These are phyloP conservation scores for Gonocerus acuteangulatus DNA, from an alignment of 2,888 invertebrate species.

Conservation along the genomic window DNA sequence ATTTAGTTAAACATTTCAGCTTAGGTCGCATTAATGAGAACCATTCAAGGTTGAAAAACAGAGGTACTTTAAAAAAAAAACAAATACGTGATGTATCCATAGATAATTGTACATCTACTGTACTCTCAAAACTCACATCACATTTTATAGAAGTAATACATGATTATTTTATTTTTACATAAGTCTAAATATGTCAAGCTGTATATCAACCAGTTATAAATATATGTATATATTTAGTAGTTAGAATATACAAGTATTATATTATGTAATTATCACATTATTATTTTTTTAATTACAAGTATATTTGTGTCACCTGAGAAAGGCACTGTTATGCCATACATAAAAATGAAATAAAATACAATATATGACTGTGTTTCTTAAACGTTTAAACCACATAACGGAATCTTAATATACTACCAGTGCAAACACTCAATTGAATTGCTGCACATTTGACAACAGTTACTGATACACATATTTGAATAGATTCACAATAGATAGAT, in stretches of 20 bases:
- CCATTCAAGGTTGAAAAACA: no score
- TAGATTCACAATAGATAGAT: no score
- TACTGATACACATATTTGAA: neutral
- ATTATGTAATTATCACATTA: constrained; percentile 13
- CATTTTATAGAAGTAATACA: no score
- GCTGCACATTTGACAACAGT: neutral
- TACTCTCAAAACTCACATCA: no score
- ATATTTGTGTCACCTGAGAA: constrained; percentile 18
- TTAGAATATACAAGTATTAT: neutral
- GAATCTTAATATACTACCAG: constrained; percentile 3
- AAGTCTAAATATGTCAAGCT: no score
- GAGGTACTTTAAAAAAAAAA: no score
- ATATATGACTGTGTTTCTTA: neutral
- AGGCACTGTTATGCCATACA: constrained; percentile 21
- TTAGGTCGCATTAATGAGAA: no score
- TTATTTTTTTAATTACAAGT: neutral
- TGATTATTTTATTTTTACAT: no score
- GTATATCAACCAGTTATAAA: no score
- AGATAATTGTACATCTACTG: no score
- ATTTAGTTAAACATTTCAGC: no score
- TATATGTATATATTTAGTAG: constrained; percentile 7
- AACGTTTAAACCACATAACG: neutral
- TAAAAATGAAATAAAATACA: constrained; percentile 4
- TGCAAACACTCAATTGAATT: neutral
- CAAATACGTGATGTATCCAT: no score